phyloP scores from a whole-genome alignment of 1,140 invertebrate species.

The Drosophila littoralis region DNA sequence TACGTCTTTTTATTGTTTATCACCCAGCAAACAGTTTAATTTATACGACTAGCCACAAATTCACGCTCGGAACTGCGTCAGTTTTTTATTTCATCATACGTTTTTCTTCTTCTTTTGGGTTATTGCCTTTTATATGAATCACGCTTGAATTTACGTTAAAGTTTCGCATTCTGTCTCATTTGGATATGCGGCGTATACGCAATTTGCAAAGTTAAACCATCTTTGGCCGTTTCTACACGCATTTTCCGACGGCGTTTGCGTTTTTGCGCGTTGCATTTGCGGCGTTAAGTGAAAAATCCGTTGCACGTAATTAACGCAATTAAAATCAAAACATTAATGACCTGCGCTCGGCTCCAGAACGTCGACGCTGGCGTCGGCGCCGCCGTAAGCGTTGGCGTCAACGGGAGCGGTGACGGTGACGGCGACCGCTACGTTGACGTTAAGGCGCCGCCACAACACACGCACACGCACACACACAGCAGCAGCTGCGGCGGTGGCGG shows the following conservation, averaged over 20 bases:
- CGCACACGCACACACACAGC: background rate
- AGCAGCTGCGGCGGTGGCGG: background rate
- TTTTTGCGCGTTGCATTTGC: conserved; percentile 25
- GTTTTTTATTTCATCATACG: conserved; percentile 26
- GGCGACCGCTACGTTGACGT: background rate
- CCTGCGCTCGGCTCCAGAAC: conserved; percentile 60
- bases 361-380: conserved; percentile 35
- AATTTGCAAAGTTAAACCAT: background rate
- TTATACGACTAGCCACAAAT: conserved; percentile 78
- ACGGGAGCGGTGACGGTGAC: conserved; percentile 3
- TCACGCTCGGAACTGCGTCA: conserved; percentile 37
- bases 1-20: conserved; percentile 57
- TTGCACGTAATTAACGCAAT: conserved; percentile 84
- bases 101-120: background rate
- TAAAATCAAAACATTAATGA: conserved; percentile 85
- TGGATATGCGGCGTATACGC: conserved; percentile 23
- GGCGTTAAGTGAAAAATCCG: conserved; percentile 77
- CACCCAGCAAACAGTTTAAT: conserved; percentile 63
- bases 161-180: background rate
- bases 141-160: background rate
- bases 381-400: conserved; percentile 24
- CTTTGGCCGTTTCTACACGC: background rate
- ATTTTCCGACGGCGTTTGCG: conserved; percentile 31
- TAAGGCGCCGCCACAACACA: background rate
- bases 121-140: background rate